Base-by-base conservation (phyloP, 2,888 invertebrate genomes). In the Trichacis sp. region DNA sequence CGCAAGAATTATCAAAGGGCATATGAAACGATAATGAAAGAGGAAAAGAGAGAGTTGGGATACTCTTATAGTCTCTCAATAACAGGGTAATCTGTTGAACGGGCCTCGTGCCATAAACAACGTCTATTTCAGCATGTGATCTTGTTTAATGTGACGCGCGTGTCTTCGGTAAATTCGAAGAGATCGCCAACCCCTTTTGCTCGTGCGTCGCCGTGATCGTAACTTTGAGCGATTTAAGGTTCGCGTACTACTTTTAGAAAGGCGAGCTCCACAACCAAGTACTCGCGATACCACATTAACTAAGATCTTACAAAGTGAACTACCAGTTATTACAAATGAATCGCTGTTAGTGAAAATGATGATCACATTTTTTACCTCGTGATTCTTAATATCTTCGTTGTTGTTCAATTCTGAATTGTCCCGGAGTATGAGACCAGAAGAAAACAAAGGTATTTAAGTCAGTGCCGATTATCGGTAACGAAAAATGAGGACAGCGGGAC, bases 61-160 rank as follows among this genome's bases (percentile, higher is more conserved):
- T 24, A 24, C 24, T 18, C 42, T 52, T 45, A 45, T 42, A 48
- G 36, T 49, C 20, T 48, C 52, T 59, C 55, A 42, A 61, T 59
- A 58, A 55, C 20, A 49, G 24, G 48, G 48, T 17, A 54, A 48
- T 48, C 40, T 36, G 46, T 50, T 42, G 51, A 48, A 53, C 53
- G 50, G 49, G 64, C 47, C 24, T 3, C 30, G 29, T n/a, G 15
- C 8, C 56, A 33, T 69, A 69, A 65, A 63, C 58, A 60, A 40
- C 43, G 40, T 70, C 61, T 73, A 67, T 70, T 73, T 71, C 64
- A 64, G 62, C 67, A 62, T 69, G 69, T 77, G 76, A 72, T 75
- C 76, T 72, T 59, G 36, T 53, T 75, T 74, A 79, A 80, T 74
- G 76, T 74, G 73, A 69, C 72, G 75, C 72, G 75, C 80, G 79